These are phyloP conservation scores for Nesidiocoris tenuis DNA, from an alignment of 2,888 invertebrate species.

Conservation along the genomic window DNA sequence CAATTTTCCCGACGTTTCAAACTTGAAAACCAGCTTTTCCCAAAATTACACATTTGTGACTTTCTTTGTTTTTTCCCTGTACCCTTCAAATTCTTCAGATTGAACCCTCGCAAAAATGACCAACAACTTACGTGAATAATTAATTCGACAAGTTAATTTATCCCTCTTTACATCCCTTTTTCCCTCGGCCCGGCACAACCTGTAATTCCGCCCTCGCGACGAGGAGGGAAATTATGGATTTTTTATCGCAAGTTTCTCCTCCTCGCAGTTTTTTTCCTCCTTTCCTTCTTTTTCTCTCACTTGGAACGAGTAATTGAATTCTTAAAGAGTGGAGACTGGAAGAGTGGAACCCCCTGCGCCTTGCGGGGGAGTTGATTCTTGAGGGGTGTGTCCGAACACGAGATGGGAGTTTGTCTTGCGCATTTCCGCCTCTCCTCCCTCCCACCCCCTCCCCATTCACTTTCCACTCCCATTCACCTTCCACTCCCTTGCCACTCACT, in stretches of 20 bases:
- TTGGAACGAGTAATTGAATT: conserved; percentile 20
- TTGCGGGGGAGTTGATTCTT: neutral
- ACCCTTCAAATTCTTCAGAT: too few species aligned
- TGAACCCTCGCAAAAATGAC: too few species aligned
- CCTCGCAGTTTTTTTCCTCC: conserved; percentile 10
- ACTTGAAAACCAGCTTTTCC: too few species aligned
- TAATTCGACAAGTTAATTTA: too few species aligned
- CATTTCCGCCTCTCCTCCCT: conserved; percentile 26
- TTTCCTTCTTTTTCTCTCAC: conserved; percentile 1
- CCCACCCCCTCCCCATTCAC: neutral
- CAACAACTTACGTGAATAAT: too few species aligned
- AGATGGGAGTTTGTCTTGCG: conserved; percentile 24
- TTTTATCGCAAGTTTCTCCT: conserved; percentile 4
- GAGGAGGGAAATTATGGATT: conserved; percentile 30
- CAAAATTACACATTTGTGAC: too few species aligned
- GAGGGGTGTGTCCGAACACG: conserved; percentile 19
- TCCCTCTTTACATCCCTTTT: too few species aligned
- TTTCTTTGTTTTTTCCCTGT: too few species aligned
- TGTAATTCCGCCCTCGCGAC: conserved; percentile 9
- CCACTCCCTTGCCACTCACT: neutral
- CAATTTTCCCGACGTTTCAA: too few species aligned
- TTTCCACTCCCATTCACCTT: neutral
- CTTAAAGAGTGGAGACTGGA: conserved; percentile 11
- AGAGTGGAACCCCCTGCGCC: neutral
- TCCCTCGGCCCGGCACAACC: neutral